Percentiles rank a stretch among this genome's conserved stretches.
These are phyloP conservation scores for Spialia ferax DNA, from an alignment of 2,888 invertebrate genomes.

Conservation along the genomic window DNA sequence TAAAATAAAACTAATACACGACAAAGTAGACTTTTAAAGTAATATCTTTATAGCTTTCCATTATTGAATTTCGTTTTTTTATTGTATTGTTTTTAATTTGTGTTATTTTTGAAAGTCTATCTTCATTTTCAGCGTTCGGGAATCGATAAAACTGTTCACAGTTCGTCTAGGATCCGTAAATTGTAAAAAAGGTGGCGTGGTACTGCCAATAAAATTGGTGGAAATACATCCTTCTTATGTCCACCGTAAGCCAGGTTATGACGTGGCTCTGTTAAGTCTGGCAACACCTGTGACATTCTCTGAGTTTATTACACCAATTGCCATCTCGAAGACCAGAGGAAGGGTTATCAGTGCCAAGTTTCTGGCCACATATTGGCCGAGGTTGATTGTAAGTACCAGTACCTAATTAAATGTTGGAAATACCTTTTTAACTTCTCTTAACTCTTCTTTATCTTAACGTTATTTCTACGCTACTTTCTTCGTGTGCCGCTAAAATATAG, in stretches of 20 bases:
- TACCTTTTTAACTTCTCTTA: no score
- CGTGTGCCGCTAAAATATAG: no score
- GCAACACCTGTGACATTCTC: slow-evolving; percentile 53
- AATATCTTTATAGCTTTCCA: no score
- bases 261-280: slow-evolving; percentile 63
- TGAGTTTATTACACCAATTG: slow-evolving; percentile 59
- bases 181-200: slow-evolving; percentile 67
- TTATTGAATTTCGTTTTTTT: no score
- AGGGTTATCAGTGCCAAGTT: slow-evolving; percentile 65
- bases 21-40: no score
- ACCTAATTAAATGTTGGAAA: no score
- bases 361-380: slow-evolving; percentile 73
- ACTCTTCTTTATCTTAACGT: no score
- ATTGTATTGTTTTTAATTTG: no score
- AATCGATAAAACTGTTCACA: slow-evolving; percentile 67
- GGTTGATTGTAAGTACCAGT: slow-evolving; percentile 67
- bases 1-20: no score
- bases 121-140: slow-evolving; percentile 70
- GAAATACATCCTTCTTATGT: slow-evolving; percentile 65
- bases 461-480: no score
- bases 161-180: slow-evolving; percentile 70
- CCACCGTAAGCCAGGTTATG: slow-evolving; percentile 57
- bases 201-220: slow-evolving; percentile 60
- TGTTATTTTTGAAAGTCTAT: no score
- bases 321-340: slow-evolving; percentile 55